Conservation (phyloP, 2,797 vertebrate species). For the Chlorospingus semifuscus region DNA sequence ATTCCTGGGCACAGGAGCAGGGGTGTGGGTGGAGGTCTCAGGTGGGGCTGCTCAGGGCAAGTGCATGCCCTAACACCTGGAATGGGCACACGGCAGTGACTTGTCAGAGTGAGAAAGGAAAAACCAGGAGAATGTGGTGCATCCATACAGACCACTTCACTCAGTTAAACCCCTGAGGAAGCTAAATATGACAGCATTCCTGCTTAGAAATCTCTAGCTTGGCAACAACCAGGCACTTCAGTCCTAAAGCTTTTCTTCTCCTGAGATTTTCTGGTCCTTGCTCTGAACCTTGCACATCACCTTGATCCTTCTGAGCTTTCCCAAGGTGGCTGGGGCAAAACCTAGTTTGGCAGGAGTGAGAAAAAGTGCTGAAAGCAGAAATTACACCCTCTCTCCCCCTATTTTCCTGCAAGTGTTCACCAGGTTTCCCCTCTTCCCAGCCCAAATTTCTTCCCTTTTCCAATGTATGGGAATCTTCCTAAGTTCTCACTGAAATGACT, state of each 20-base stretch:
- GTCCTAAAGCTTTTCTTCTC: background rate
- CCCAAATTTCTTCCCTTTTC: background rate
- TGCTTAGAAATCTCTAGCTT: background rate
- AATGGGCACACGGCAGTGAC: background rate
- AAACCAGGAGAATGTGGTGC: background rate
- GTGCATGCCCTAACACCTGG: background rate
- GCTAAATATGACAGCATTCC: background rate
- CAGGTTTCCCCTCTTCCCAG: background rate
- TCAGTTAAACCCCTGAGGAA: background rate
- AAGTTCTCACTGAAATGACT: background rate
- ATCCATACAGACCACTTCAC: background rate
- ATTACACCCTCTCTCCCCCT: background rate
- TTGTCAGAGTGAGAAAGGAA: background rate
- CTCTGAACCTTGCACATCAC: background rate
- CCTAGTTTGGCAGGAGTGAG: accelerated
- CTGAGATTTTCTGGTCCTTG: background rate
- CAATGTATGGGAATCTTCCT: background rate
- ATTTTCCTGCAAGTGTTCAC: background rate
- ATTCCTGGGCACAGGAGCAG: background rate
- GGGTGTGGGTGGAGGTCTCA: background rate
- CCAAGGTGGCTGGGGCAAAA: background rate
- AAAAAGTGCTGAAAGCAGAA: background rate
- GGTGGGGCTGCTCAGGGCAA: background rate
- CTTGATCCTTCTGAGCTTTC: background rate
- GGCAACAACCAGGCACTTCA: background rate